Base-by-base conservation (phyloP, 2,113 vertebrate species). In the Spilogale gracilis region DNA sequence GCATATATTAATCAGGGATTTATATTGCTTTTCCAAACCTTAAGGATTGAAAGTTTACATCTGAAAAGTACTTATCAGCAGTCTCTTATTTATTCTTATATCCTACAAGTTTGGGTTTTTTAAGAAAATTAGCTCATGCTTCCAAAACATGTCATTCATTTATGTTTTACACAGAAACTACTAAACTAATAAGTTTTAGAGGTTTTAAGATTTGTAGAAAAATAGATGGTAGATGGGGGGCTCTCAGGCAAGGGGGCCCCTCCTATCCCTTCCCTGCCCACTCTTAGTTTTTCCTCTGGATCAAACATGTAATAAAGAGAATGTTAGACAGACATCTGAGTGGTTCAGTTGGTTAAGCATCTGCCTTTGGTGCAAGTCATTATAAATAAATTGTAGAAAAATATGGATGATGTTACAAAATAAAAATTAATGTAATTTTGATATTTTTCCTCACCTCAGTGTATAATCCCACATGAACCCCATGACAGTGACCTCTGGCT, bases 341-440 rank as follows among this genome's bases (percentile, higher is more conserved):
- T 65, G 63, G 63, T 27, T 65, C 61, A 63, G 27, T 65, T 12
- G 27, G 27, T 65, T 65, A 65, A 30, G 63, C 63, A 13, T 65
- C 27, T 65, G 63, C 63, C 27, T 65, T 30, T 30, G 63, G 63
- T 27, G 30, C 25, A 65, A 11, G 27, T 65, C 12, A 30, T 38
- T 38, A 38, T 38, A 38, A 38, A 38, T 38, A 38, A 38, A 38
- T 38, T 38, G 38, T 38, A 38, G 38, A 38, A 38, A 80, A n/a
- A 18, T 10, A 54, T 92, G 12, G 9, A 88, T 86, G 6, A 52
- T 58, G 48, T 65, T 52, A 38, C 6, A 58, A 94, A 91, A 74
- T 91, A 95, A 88, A 67, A 48, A 78, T n/a, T 52, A 84, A 91
- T 74, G 20, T 65, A 78, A 8, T 85, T 97, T 83, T 54, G 25